Evolutionary conservation across 1,140 invertebrate genomes (phyloP).

Genomic region (Oryzaephilus surinamensis): DNA sequence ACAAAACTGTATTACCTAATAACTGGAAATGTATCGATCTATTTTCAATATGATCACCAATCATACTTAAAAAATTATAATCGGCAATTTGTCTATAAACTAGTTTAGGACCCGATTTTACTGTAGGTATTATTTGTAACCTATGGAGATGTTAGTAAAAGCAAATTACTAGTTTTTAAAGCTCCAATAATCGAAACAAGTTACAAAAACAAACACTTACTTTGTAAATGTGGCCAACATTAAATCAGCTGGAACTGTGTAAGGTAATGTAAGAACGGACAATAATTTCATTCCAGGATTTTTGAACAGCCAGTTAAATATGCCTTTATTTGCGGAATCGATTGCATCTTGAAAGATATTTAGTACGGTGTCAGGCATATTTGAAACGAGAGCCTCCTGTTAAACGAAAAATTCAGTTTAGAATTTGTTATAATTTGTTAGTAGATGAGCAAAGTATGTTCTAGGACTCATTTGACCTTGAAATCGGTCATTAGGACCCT

Average conservation of each 20-base stretch:
- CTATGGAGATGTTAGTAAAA: no score
- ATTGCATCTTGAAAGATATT: slow-evolving; percentile 85
- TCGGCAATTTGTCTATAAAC: slow-evolving; percentile 14
- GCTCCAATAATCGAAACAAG: slow-evolving; percentile 4
- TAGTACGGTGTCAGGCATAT: slow-evolving; percentile 74
- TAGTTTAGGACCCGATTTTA: slow-evolving; percentile 14
- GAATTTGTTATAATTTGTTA: background rate
- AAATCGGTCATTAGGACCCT: no score
- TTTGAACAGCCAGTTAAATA: slow-evolving; percentile 83
- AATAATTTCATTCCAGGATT: slow-evolving; percentile 68
- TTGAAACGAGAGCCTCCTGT: slow-evolving; percentile 75
- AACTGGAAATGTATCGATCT: slow-evolving; percentile 7
- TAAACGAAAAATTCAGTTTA: slow-evolving; percentile 20
- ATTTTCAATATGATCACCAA: slow-evolving; percentile 16
- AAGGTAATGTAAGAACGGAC: slow-evolving; percentile 70
- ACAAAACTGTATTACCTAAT: slow-evolving; percentile 1
- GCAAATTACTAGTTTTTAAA: slow-evolving; percentile 10
- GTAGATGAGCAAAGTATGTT: no score
- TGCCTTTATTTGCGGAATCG: slow-evolving; percentile 78
- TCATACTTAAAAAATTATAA: slow-evolving; percentile 13
- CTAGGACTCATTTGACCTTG: no score
- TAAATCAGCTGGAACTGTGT: slow-evolving; percentile 75
- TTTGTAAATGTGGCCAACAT: slow-evolving; percentile 71
- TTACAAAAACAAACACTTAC: slow-evolving; percentile 44
- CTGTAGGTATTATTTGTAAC: slow-evolving; percentile 11